Conservation (phyloP, 2,113 vertebrate species). For the Parotia lawesii region DNA sequence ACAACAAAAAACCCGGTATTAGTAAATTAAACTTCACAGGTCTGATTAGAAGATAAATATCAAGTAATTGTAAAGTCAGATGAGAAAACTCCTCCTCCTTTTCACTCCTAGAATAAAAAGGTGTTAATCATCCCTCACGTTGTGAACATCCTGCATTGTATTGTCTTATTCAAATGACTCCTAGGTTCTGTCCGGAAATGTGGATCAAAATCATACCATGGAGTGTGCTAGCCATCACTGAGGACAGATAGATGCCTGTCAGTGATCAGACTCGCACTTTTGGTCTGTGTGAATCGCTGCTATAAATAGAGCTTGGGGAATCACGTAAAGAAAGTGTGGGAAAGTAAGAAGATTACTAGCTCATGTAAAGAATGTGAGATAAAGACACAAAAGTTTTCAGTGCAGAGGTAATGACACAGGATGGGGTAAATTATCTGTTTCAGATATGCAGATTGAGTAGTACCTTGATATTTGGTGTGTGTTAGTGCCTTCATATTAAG, state of each 20-base stretch:
- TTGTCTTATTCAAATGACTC: neutral
- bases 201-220: neutral
- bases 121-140: neutral
- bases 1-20: fast-evolving
- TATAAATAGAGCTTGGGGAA: neutral
- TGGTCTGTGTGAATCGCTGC: neutral
- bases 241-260: neutral
- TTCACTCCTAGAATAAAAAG: neutral
- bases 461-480: neutral
- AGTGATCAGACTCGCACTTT: neutral
- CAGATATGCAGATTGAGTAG: neutral
- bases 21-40: neutral
- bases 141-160: neutral
- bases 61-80: neutral
- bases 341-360: neutral
- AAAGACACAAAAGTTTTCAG: neutral
- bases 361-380: neutral
- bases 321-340: neutral
- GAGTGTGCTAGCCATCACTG: neutral
- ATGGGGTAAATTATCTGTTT: neutral
- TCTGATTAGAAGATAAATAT: neutral
- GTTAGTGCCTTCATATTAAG: neutral
- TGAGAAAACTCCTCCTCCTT: neutral
- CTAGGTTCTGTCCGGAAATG: neutral
- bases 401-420: neutral